phyloP scores from a whole-genome alignment of 2,113 vertebrate species.

The Beaufortia kweichowensis region DNA sequence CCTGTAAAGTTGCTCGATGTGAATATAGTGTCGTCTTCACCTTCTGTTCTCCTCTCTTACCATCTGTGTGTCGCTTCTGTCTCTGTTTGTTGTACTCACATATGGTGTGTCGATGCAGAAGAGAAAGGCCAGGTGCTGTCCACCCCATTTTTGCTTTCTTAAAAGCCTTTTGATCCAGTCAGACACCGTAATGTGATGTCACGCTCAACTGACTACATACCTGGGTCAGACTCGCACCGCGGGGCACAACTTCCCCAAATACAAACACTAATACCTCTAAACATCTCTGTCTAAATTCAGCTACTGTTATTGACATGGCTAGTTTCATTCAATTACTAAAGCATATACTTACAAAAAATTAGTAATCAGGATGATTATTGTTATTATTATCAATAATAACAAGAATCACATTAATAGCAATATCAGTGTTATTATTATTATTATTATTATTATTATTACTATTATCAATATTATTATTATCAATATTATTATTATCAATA shows the following conservation, averaged over 20 bases:
- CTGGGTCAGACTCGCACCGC: conserved; percentile 23
- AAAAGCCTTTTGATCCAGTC: conserved; percentile 8
- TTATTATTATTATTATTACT: no score
- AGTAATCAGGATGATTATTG: no score
- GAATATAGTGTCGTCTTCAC: neutral
- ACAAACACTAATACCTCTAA: neutral
- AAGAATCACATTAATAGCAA: no score
- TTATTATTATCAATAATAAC: no score
- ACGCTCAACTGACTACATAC: conserved; percentile 10
- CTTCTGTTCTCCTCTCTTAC: neutral
- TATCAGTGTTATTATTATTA: no score
- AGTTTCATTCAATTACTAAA: no score
- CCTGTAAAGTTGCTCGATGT: no score
- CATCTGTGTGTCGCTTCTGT: neutral
- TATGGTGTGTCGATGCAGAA: neutral
- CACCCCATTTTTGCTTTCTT: neutral
- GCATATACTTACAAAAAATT: no score
- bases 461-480: no score
- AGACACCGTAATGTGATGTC: conserved; percentile 21
- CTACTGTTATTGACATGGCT: neutral
- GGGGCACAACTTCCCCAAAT: conserved; percentile 2
- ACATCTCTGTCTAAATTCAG: neutral
- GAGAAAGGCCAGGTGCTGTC: conserved; percentile 13
- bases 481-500: no score
- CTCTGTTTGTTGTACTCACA: neutral